Base-by-base conservation (phyloP, 2,888 invertebrate genomes). In the Pollenia labialis region DNA sequence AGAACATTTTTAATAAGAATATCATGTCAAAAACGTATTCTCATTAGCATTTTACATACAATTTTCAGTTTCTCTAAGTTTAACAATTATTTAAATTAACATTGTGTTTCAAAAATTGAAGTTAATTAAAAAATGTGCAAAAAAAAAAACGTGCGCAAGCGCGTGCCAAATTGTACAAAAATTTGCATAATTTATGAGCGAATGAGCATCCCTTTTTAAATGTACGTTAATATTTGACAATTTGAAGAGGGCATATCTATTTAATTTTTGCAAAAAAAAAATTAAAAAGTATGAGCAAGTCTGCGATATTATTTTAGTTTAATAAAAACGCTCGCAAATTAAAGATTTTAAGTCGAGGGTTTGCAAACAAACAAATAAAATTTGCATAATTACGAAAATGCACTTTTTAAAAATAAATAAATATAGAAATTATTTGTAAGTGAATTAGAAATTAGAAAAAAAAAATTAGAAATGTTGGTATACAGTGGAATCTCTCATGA, bases 181-280 rank as follows among this genome's bases (percentile, higher is more conserved):
- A 85, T 85, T 82, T 82, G 74, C 85, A 85, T 85, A 60, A 77
- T 77, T 77, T 64, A 58, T 72, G 16, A 44, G 23, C 8, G 16
- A 46, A 12, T 40, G 54, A 60, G n/a, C 74, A 79, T 79, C 84
- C 72, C 82, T 54, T 71, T 23, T 52, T 44, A 23, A 75, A 52
- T 60, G 66, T 58, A 18, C 12, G n/a, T 54, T 62, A 8, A 10
- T 52, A n/a, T 50, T 48, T 79, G 58, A 58, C 40, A 75, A 52
- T 60, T 66, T 69, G n/a, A 76, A 71, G 71, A 83, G 64, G 75
- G 76, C 76, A 76, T 71, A 32, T 32, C 16, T 2, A 56, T 32
- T 23, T 2, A 56, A 56, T 64, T 44, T 69, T 48, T 18, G 40
- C 40, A 14, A 16, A 40, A 44, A 40, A 44, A 71, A 23, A 58